Conservation (phyloP, 2,888 invertebrate species). For the Petrolisthes cinctipes region DNA sequence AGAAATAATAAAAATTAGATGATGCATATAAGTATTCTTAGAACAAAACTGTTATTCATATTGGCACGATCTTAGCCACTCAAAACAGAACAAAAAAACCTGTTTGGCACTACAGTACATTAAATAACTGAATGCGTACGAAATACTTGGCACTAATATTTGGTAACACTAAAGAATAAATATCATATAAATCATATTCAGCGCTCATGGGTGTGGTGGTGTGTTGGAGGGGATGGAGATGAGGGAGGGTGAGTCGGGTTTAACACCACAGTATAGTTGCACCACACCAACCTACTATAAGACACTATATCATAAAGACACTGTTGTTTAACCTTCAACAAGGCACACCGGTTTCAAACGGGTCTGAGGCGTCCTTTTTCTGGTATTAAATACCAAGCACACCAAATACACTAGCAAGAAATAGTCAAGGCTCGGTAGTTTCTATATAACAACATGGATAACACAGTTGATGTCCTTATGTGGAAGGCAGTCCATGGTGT, state of each 20-base stretch:
- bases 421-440: conserved; percentile 31
- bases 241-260: conserved; percentile 24
- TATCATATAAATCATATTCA: conserved; percentile 53
- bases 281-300: conserved; percentile 49
- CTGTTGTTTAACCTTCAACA: conserved; percentile 53
- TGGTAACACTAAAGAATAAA: conserved; percentile 61
- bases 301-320: conserved; percentile 57
- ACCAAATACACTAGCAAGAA: conserved; percentile 48
- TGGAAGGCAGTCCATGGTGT: conserved; percentile 26
- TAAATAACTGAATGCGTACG: conserved; percentile 52
- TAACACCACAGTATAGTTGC: conserved; percentile 17
- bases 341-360: conserved; percentile 55
- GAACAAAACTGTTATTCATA: conserved; percentile 27
- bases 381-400: conserved; percentile 48
- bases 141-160: conserved; percentile 61
- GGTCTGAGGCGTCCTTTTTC: conserved; percentile 36
- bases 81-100: conserved; percentile 42
- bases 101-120: conserved; percentile 62
- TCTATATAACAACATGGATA: conserved; percentile 16
- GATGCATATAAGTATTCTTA: conserved; percentile 19
- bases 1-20: background rate
- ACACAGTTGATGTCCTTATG: conserved; percentile 36
- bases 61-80: conserved; percentile 56
- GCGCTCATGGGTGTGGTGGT: conserved; percentile 32
- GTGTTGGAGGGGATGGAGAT: conserved; percentile 33